Base-by-base conservation (phyloP, 2,888 invertebrate species). In the Cerceris rybyensis region DNA sequence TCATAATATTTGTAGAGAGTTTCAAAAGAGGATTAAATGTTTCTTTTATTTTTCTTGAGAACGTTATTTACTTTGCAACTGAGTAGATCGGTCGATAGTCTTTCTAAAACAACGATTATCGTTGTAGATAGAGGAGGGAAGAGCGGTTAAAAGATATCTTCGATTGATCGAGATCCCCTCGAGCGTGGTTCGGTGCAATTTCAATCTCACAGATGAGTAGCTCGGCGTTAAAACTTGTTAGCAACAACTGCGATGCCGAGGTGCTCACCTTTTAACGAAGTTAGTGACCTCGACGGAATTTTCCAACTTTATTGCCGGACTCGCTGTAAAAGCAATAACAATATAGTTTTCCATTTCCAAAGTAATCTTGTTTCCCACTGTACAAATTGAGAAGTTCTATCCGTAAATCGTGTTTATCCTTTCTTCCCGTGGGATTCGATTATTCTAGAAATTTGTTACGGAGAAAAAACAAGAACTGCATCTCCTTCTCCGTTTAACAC, bases 211-310 rank as follows among this genome's bases (percentile, higher is more conserved):
- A 42, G 70, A 70, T 42, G 74, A 75, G 54, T 70, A 55, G 46
- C 39, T 49, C 58, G 50, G 50, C 68, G 61, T 68, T 67, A 50
- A 68, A 73, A 73, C 73, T 73, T 54, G 73, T 73, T 73, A 73
- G 61, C 58, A 58, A 68, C 69, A 64, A 69, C 52, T 69, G 42
- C 52, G 68, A 69, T 39, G 54, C 52, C 58, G 63, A 52, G 69
- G 17, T 67, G 55, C 43, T 55, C 67, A 43, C 42, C 67, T 63
- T 16, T 61, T 63, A 69, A 73, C 63, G 43, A 73, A 73, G 63
- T 73, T 73, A 73, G 58, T 11, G 39, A 57, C 58, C 69, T 41
- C 41, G 16, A 4, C 43, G 16, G 13, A 64, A 46, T 69, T 64
- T 74, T 74, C 63, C 58, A 59, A 58, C 64, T 74, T 43, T 17